Evolutionary conservation across 2,888 invertebrate species (phyloP), one percentile per base, ranked within the genome.

Genomic region (Drosophila recens): DNA sequence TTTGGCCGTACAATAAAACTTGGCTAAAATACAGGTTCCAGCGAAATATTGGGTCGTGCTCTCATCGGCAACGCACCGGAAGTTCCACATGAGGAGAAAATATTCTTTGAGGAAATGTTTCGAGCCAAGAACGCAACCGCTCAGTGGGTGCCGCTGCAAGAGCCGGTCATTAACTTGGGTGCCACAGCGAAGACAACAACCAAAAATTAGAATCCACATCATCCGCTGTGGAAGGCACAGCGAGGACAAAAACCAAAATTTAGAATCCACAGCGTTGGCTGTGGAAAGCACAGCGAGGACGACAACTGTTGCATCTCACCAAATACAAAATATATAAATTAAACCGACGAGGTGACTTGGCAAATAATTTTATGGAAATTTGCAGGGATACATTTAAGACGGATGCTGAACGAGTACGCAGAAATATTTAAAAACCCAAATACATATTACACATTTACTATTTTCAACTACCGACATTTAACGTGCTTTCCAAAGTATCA

Each of bases 61-160:
- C 85, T 94, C 11, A 93, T 95, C 54, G 94, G 94, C 11, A 92
- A 93, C 67, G 91, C 93, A 0, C 67, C 92, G 2, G 93, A 93
- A 11, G 92, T 93, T 66, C 90, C 92, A 40, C 86, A 89, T 6
- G 93, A 93, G 65, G 93, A 94, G 72, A 93, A 93, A 75, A 93
- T 93, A 59, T 93, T 94, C 69, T 94, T 94, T 78, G 93, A 94
- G 45, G 94, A 94, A 79, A 93, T 94, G 88, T 91, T 94, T 67
- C 93, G 94, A 15, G 94, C 94, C 15, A 94, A 94, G 82, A 94
- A 94, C 33, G 94, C 94, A 9, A 94, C 94, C 1, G 94, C 94
- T 2, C 94, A 94, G 84, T 95, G 95, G 94, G 91, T 95, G 34
- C 93, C 94, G 17, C 86, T 95, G 13, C 92, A 93, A n/a, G 76